These are phyloP conservation scores for Ramphastos sulfuratus DNA, from an alignment of 2,113 vertebrate species.

Conservation along the genomic window DNA sequence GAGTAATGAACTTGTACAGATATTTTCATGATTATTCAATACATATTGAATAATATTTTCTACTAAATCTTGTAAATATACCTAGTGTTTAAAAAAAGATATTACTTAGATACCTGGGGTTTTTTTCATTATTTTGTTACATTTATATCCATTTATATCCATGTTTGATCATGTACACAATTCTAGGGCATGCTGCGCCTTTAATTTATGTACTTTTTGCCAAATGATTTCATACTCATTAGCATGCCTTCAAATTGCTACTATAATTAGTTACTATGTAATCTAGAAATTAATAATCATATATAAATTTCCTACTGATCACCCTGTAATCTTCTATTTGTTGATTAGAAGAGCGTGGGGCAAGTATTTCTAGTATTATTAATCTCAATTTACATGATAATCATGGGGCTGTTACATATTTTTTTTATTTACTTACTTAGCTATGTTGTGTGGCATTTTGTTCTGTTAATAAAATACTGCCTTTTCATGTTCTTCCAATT, in stretches of 20 bases:
- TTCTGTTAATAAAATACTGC: conserved; percentile 21
- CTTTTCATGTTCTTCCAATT: background rate
- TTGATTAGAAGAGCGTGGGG: conserved; percentile 48
- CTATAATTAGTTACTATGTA: conserved; percentile 45
- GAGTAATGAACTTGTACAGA: background rate
- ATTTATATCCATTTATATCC: background rate
- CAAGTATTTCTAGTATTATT: conserved; percentile 36
- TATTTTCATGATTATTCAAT: background rate
- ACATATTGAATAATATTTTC: background rate
- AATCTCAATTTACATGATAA: conserved; percentile 33
- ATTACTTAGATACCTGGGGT: background rate
- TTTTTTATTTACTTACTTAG: background rate
- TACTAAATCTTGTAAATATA: background rate
- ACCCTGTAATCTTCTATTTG: conserved; percentile 51
- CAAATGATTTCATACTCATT: background rate
- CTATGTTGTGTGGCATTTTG: background rate
- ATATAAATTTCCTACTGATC: conserved; percentile 46
- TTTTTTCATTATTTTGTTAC: background rate
- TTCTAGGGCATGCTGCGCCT: background rate
- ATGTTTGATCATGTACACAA: background rate
- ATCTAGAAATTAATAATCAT: conserved; percentile 35
- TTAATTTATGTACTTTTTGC: background rate
- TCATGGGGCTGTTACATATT: background rate
- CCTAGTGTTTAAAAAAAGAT: no score
- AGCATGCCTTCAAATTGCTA: background rate